These are phyloP conservation scores for Melikaiella ostensackeni DNA, from an alignment of 2,888 invertebrate species.

Conservation along the genomic window DNA sequence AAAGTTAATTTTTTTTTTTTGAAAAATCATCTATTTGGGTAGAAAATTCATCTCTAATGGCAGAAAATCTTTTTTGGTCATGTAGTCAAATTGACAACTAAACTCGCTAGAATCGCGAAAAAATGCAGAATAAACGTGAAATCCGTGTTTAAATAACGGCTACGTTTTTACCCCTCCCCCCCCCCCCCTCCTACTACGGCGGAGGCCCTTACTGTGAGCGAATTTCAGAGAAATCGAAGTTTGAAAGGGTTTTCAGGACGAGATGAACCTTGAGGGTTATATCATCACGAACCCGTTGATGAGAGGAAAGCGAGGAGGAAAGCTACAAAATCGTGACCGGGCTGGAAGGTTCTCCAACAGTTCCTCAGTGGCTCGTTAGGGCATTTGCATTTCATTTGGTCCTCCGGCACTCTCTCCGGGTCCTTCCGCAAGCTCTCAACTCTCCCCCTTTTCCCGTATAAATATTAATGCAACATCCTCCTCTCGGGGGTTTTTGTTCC, in stretches of 20 bases:
- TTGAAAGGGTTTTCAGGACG: neutral
- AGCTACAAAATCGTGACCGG: slow-evolving; percentile 70
- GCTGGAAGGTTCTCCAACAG: slow-evolving; percentile 70
- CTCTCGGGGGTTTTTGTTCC: slow-evolving; percentile 75
- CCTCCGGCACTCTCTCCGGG: slow-evolving; percentile 51
- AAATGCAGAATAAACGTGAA: too few species aligned
- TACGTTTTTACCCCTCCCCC: too few species aligned
- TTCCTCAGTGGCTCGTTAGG: slow-evolving; percentile 77
- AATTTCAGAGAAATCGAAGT: neutral
- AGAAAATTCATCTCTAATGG: too few species aligned
- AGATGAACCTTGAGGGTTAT: slow-evolving; percentile 47
- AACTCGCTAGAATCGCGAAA: too few species aligned
- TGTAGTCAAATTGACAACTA: too few species aligned
- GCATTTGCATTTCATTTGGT: slow-evolving; percentile 77
- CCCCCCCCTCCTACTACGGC: too few species aligned
- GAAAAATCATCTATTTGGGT: too few species aligned
- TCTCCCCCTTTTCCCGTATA: slow-evolving; percentile 72
- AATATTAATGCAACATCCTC: slow-evolving; percentile 78
- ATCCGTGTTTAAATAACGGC: too few species aligned
- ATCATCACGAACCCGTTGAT: slow-evolving; percentile 70
- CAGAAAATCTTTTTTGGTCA: too few species aligned
- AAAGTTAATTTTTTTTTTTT: too few species aligned
- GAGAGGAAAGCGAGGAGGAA: slow-evolving; percentile 71
- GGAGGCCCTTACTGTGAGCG: neutral
- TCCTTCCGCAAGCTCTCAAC: slow-evolving; percentile 53